Evolutionary conservation across 2,797 vertebrate species (phyloP).

Genomic region (Cichlasoma orientale): DNA sequence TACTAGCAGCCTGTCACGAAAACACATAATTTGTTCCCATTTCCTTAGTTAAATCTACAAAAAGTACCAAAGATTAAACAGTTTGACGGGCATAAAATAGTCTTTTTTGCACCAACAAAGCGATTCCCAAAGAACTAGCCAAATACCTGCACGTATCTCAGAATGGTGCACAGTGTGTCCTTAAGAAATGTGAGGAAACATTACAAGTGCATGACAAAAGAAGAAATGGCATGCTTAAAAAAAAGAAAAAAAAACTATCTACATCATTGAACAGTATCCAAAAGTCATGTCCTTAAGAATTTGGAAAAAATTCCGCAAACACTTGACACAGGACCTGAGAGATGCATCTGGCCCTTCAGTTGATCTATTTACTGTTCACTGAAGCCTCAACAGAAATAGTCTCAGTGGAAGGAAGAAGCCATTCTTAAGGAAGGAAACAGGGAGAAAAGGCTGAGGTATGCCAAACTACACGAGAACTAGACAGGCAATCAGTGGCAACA

Average conservation of each 20-base stretch:
- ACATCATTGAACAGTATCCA: accelerated
- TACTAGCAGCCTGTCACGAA: neutral
- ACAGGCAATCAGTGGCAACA: too few species aligned
- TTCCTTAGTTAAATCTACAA: neutral
- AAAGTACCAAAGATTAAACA: accelerated
- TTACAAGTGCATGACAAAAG: accelerated
- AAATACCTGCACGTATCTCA: too few species aligned
- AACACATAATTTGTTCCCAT: neutral
- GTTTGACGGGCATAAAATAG: neutral
- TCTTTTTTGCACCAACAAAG: neutral
- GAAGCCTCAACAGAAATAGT: neutral
- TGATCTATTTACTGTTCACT: neutral
- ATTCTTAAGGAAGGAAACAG: neutral
- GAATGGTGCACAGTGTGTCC: too few species aligned
- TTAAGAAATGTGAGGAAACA: neutral
- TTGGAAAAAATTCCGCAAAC: neutral
- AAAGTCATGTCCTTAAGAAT: neutral
- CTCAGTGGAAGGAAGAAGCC: neutral
- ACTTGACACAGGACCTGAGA: neutral
- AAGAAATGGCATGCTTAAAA: neutral
- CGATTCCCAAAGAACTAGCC: neutral
- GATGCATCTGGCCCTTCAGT: neutral
- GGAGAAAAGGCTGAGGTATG: neutral
- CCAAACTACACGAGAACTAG: neutral
- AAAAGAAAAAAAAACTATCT: accelerated